A percentile compares a stretch with the other conserved stretches of the same genome.
These are phyloP conservation scores for Hanleya hanleyi DNA, from an alignment of 2,888 invertebrate genomes.

Conservation along the genomic window DNA sequence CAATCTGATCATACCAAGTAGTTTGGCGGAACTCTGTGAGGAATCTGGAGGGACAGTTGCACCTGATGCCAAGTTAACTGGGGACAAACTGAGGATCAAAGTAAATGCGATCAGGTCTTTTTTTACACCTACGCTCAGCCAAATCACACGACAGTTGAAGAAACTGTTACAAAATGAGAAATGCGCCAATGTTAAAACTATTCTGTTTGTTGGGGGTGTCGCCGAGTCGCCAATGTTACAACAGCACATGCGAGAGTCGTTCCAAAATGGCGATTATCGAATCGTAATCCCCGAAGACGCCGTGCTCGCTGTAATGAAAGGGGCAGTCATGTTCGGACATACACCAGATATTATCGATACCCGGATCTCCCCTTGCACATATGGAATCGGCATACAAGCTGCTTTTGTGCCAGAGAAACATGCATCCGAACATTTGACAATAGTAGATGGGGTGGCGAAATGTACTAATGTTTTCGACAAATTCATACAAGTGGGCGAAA, in stretches of 20 bases:
- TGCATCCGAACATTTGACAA: slow-evolving; percentile 17
- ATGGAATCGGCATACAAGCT: slow-evolving; percentile 12
- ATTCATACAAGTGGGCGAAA: background rate
- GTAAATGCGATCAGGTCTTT: background rate
- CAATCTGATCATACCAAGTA: slow-evolving; percentile 13
- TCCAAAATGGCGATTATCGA: slow-evolving; percentile 11
- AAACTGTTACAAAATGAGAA: slow-evolving; percentile 7
- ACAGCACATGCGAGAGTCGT: slow-evolving; percentile 9
- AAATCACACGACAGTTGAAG: slow-evolving; percentile 12
- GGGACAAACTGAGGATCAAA: background rate
- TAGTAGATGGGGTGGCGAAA: background rate
- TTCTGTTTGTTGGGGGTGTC: slow-evolving; percentile 11
- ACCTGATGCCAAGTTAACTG: background rate
- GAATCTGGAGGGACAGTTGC: background rate
- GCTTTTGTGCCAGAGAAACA: slow-evolving; percentile 18
- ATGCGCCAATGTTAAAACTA: background rate
- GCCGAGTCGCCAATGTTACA: slow-evolving; percentile 34
- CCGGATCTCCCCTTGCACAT: slow-evolving; percentile 30
- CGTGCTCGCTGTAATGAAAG: slow-evolving; percentile 22
- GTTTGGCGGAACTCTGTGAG: background rate
- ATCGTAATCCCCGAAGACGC: slow-evolving; percentile 31
- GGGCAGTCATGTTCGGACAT: background rate
- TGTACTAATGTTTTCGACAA: background rate
- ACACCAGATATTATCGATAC: slow-evolving; percentile 22
- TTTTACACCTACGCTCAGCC: slow-evolving; percentile 16